Evolutionary conservation across 2,888 invertebrate species (phyloP), one percentile per base, ranked within the genome.

Genomic region (Glaucopsyche alexis): DNA sequence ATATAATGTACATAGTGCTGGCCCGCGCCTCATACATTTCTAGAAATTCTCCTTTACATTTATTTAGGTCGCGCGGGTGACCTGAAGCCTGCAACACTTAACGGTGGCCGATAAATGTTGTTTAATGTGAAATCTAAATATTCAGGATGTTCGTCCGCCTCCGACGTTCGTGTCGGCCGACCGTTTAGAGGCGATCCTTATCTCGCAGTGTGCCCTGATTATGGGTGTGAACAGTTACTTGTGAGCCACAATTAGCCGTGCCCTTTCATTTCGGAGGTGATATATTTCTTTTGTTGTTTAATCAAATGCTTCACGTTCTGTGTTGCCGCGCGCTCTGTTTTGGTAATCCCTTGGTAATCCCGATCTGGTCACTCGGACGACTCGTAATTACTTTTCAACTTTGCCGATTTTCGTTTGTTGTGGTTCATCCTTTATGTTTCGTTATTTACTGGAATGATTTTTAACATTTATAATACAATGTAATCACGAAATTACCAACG

Each of bases 161-260:
- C 82, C 77, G 76, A 80, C 83, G 82, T 89, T 87, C 93, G 90
- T 91, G 91, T 86, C 83, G 81, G 80, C 80, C 81, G 79, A 83
- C 86, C 85, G 86, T 91, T 90, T 82, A 85, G 85, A 86, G 84
- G 83, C 79, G 91, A 91, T 92, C 82, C 80, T 84, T 87, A 92
- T 92, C 92, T 92, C 91, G 88, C 85, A 86, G 29, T 29, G 80
- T 78, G 82, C 82, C 83, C 82, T 79, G 80, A 78, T 82, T 75
- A 82, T 1, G 85, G 85, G 86, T 88, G 90, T 85, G 86, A 89
- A 87, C 87, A 87, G 87, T 79, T 84, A 83, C 84, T 84, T 86
- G 81, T 83, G 4, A 29, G 81, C 80, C 79, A 82, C 82, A 82
- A 84, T 80, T 79, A 78, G 73, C 67, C 78, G 77, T 77, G 77